Conservation (phyloP, 2,888 invertebrate species). For the Drosophila anceps region DNA sequence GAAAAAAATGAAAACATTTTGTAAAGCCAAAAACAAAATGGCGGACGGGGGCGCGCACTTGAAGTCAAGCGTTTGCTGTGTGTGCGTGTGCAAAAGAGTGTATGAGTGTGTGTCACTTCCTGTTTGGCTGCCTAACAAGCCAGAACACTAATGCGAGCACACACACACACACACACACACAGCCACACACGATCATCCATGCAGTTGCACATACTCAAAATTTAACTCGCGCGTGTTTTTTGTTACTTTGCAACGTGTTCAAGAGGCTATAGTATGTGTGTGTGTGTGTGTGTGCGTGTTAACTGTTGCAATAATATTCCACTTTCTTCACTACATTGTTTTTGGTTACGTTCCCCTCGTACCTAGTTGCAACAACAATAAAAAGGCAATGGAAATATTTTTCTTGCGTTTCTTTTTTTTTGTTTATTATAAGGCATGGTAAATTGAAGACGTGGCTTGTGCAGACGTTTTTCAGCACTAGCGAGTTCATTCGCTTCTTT, state of each 20-base stretch:
- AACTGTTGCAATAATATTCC: constrained; percentile 67
- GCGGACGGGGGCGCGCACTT: constrained; percentile 54
- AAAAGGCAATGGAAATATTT: constrained; percentile 35
- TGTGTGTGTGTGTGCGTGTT: constrained; percentile 44
- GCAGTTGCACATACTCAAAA: constrained; percentile 54
- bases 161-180: constrained; percentile 7
- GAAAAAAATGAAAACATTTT: constrained; percentile 27
- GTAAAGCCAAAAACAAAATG: constrained; percentile 56
- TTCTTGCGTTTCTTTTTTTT: constrained; percentile 7
- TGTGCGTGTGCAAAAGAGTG: constrained; percentile 15
- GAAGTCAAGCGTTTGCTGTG: constrained; percentile 39
- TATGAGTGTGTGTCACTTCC: constrained; percentile 56
- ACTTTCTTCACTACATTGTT: constrained; percentile 32
- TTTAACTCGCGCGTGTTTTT: constrained; percentile 59
- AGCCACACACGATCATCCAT: constrained; percentile 14
- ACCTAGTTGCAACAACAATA: constrained; percentile 8
- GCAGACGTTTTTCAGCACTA: neutral
- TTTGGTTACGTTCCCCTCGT: constrained; percentile 3
- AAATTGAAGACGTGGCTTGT: neutral
- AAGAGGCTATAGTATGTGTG: constrained; percentile 13
- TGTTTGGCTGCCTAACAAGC: constrained; percentile 62
- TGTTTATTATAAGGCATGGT: neutral
- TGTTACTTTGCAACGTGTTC: constrained; percentile 25
- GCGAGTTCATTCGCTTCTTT: neutral
- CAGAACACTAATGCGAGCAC: constrained; percentile 27